Conservation (phyloP, 2,888 invertebrate species). For the Phania funesta region DNA sequence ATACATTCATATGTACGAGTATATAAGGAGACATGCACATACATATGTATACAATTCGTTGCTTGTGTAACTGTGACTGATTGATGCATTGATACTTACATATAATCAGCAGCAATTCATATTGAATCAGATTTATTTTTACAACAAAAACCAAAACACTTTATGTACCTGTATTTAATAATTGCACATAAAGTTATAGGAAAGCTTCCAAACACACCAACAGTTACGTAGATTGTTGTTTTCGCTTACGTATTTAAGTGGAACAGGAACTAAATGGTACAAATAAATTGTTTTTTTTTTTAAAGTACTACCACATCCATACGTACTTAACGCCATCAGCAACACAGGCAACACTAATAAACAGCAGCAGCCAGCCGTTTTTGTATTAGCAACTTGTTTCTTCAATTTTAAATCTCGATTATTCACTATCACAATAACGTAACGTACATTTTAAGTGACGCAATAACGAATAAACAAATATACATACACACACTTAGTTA, state of each 20-base stretch:
- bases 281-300: constrained; percentile 26
- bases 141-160: background rate
- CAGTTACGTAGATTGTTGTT: constrained; percentile 47
- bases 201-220: constrained; percentile 42
- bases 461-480: constrained; percentile 46
- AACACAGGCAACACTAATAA: constrained; percentile 10
- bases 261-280: constrained; percentile 68
- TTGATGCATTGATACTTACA: too few species aligned
- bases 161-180: background rate
- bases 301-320: constrained; percentile 16
- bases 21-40: background rate
- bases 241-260: constrained; percentile 61
- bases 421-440: constrained; percentile 59
- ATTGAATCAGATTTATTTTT: constrained; percentile 56
- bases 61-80: too few species aligned
- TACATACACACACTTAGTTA: background rate
- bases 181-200: constrained; percentile 33
- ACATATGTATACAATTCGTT: background rate
- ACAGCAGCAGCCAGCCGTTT: constrained; percentile 31
- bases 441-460: constrained; percentile 61
- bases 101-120: constrained; percentile 1
- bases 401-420: constrained; percentile 64
- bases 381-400: constrained; percentile 35
- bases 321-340: background rate
- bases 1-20: background rate